Conservation (phyloP, 2,113 vertebrate genomes). For the Urocolius indicus region DNA sequence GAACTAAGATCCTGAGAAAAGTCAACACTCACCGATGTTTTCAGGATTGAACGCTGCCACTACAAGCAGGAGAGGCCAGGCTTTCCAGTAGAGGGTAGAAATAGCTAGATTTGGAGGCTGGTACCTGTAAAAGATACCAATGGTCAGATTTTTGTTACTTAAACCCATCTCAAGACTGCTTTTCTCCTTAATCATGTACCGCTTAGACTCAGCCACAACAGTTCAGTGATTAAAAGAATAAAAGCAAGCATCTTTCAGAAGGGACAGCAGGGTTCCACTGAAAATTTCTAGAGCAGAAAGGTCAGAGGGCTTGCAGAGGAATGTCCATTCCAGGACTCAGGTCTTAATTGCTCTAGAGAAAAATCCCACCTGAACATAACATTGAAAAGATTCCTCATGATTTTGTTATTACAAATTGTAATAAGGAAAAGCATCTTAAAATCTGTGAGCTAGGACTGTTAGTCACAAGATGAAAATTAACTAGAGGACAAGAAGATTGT, state of each 20-base stretch:
- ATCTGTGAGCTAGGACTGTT: not conserved
- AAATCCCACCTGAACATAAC: not conserved
- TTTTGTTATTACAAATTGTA: not conserved
- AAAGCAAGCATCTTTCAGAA: not conserved
- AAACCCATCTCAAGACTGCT: not conserved
- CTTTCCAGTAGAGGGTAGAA: constrained; percentile 97
- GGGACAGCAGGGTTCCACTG: not conserved
- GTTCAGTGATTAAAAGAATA: not conserved
- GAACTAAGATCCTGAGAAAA: not conserved
- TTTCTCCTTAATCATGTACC: not conserved
- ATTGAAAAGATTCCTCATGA: not conserved
- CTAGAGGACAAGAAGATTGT: not conserved
- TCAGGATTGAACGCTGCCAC: constrained; percentile 97
- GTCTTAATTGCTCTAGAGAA: not conserved
- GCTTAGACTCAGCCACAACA: not conserved
- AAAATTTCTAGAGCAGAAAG: not conserved
- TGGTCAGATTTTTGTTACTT: not conserved
- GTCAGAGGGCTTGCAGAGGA: not conserved
- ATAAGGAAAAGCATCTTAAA: not conserved
- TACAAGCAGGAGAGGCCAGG: constrained; percentile 94
- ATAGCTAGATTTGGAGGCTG: constrained; percentile 96
- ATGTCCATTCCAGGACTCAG: not conserved
- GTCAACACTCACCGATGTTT: constrained; percentile 87
- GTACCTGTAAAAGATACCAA: constrained; percentile 80
- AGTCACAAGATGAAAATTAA: not conserved